Conservation (phyloP, 1,140 invertebrate species). For the Drosophila melanica region DNA sequence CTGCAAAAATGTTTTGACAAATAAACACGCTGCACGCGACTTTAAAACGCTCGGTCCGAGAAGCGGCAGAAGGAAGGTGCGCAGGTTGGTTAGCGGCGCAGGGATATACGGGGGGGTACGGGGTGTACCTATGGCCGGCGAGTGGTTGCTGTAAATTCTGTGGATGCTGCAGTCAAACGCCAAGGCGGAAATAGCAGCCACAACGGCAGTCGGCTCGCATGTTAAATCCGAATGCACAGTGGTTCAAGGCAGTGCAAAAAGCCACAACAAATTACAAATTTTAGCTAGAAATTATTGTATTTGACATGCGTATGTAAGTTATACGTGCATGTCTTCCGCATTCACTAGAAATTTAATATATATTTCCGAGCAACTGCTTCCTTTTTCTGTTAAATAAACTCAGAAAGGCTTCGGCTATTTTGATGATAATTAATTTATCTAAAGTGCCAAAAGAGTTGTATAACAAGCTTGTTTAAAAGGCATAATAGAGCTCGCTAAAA, state of each 20-base stretch:
- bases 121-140: constrained; percentile 6
- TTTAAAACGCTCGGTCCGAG: constrained; percentile 13
- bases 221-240: constrained; percentile 42
- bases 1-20: constrained; percentile 77
- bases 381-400: not conserved
- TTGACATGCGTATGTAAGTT: constrained; percentile 5
- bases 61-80: not conserved
- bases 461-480: not conserved
- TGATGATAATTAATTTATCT: not conserved
- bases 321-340: not conserved
- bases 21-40: constrained; percentile 78
- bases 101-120: not conserved
- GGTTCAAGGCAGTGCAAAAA: constrained; percentile 29
- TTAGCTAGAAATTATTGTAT: not conserved
- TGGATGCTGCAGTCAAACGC: constrained; percentile 38
- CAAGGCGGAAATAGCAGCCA: constrained; percentile 46
- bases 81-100: not conserved
- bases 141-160: constrained; percentile 33
- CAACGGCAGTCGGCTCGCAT: constrained; percentile 13
- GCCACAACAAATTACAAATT: not conserved
- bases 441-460: not conserved
- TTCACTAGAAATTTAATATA: not conserved
- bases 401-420: not conserved
- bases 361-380: not conserved
- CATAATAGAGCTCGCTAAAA: not conserved